phyloP scores from a whole-genome alignment of 2,888 invertebrate genomes.

The Polyommatus icarus region DNA sequence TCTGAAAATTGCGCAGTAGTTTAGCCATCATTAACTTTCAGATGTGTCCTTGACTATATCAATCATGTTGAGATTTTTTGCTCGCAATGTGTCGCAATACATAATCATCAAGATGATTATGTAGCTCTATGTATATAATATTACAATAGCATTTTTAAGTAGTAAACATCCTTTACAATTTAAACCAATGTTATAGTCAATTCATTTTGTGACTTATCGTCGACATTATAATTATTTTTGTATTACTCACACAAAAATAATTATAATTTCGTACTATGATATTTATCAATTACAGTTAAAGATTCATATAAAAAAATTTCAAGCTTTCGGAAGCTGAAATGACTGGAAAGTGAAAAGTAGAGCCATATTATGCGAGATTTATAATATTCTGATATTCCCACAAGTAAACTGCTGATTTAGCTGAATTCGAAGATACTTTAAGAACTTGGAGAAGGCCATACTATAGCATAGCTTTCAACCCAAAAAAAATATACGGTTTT shows the following conservation, averaged over 20 bases:
- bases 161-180: background rate
- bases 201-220: no score
- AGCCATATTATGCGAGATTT: background rate
- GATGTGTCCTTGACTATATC: background rate
- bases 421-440: background rate
- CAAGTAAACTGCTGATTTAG: background rate
- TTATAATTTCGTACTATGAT: no score
- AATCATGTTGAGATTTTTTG: background rate
- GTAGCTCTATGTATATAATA: background rate
- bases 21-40: background rate
- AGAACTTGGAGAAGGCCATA: background rate
- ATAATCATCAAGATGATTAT: background rate
- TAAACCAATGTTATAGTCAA: no score
- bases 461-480: no score
- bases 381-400: no score
- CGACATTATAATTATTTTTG: no score
- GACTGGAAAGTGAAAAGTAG: background rate
- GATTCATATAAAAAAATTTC: background rate
- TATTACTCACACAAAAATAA: no score
- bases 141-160: background rate
- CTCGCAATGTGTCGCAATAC: background rate
- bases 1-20: constrained; percentile 10
- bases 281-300: background rate
- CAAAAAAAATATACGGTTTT: background rate
- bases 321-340: background rate